A percentile compares a stretch with the other conserved stretches of the same genome.
These are phyloP conservation scores for Drosophila macrothrix DNA, from an alignment of 2,888 invertebrate genomes.

Conservation along the genomic window DNA sequence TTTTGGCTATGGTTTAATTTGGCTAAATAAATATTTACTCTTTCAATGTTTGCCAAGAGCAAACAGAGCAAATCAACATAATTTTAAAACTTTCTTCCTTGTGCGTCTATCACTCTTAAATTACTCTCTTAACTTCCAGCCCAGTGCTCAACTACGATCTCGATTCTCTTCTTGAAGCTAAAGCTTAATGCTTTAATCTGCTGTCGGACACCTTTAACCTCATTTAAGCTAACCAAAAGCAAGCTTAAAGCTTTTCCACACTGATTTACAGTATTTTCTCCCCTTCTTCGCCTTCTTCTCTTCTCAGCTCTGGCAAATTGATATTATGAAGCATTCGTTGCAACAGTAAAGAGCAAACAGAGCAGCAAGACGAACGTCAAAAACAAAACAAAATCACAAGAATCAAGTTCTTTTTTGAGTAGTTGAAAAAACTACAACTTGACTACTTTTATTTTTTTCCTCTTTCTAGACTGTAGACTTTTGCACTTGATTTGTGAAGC, in stretches of 20 bases:
- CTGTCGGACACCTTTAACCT: constrained; percentile 1
- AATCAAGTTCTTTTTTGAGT: constrained; percentile 55
- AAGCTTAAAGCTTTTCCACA: constrained; percentile 34
- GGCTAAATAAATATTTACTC: neutral
- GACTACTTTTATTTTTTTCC: constrained; percentile 25
- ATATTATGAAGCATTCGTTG: constrained; percentile 52
- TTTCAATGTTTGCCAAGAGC: neutral
- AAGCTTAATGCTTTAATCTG: neutral
- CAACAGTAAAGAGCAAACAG: constrained; percentile 42
- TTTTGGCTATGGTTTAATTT: neutral
- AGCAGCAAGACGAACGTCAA: constrained; percentile 17
- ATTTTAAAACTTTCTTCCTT: neutral
- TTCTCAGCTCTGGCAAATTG: constrained; percentile 39
- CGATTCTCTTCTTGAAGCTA: neutral
- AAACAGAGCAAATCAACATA: neutral
- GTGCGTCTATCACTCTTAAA: neutral
- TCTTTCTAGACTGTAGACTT: constrained; percentile 13
- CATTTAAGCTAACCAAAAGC: constrained; percentile 4
- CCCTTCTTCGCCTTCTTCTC: neutral
- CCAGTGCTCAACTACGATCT: neutral
- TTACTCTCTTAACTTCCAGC: neutral
- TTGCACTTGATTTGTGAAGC: constrained; percentile 65
- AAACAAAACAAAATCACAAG: constrained; percentile 52
- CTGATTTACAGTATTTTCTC: constrained; percentile 33
- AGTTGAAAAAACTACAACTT: constrained; percentile 40